A percentile compares a stretch with the other conserved stretches of the same genome.
phyloP scores from a whole-genome alignment of 2,888 invertebrate species.

The Chloroclystis v-ata region DNA sequence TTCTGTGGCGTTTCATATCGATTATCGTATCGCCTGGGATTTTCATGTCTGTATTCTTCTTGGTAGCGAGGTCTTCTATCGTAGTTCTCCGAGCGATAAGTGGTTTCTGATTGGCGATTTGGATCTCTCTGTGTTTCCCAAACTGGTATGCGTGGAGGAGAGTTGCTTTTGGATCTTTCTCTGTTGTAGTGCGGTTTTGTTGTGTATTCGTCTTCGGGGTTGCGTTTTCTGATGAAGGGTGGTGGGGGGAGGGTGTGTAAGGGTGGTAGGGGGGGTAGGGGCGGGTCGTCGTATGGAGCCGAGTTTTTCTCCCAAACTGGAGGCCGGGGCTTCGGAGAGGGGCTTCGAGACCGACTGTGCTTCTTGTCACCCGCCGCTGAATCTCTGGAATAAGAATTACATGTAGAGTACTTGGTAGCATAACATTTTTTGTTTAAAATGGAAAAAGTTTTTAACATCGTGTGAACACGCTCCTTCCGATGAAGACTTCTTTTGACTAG shows the following conservation, averaged over 20 bases:
- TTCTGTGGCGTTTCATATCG: conserved; percentile 27
- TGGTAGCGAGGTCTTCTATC: conserved; percentile 15
- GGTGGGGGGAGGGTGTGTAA: conserved; percentile 17
- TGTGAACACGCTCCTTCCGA: no score
- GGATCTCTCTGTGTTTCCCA: conserved; percentile 24
- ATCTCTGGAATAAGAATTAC: conserved; percentile 43
- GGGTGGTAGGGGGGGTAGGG: conserved; percentile 11
- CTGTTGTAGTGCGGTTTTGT: conserved; percentile 15
- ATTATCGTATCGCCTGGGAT: conserved; percentile 23
- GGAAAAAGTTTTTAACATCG: no score
- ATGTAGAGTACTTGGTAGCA: no score
- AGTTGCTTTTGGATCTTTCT: conserved; percentile 20
- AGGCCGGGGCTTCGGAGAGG: conserved; percentile 45
- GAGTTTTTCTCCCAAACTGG: conserved; percentile 32
- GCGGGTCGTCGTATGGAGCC: conserved; percentile 26
- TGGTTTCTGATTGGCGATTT: no score
- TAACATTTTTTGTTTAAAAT: no score
- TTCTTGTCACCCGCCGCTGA: conserved; percentile 47
- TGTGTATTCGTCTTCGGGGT: conserved; percentile 19
- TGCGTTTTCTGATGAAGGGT: conserved; percentile 18
- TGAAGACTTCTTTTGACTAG: no score
- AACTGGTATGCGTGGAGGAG: conserved; percentile 17
- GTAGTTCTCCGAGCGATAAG: conserved; percentile 9
- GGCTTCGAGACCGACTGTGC: conserved; percentile 49
- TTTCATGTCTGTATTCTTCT: conserved; percentile 24